These are phyloP conservation scores for Distichodus sexfasciatus DNA, from an alignment of 2,797 vertebrate genomes.

Conservation along the genomic window DNA sequence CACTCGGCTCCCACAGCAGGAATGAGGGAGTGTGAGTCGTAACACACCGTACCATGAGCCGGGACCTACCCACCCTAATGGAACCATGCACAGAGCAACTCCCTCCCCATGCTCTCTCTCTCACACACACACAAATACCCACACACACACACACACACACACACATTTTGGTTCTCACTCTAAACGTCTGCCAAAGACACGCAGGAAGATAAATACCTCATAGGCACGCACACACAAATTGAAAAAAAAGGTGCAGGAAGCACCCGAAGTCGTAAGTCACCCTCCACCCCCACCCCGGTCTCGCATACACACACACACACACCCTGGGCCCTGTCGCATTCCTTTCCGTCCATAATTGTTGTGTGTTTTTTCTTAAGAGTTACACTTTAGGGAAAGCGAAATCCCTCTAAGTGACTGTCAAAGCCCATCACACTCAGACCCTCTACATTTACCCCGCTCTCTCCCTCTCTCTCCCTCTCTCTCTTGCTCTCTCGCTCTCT, in stretches of 20 bases:
- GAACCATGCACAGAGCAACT: conserved; percentile 77
- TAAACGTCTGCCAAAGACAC: not conserved
- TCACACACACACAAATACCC: conserved; percentile 30
- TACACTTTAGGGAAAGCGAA: conserved; percentile 84
- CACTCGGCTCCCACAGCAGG: conserved; percentile 72
- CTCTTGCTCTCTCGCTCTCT: conserved; percentile 54
- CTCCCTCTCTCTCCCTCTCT: conserved; percentile 58
- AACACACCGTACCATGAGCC: conserved; percentile 96
- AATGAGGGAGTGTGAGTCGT: conserved; percentile 93
- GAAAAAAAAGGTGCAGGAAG: conserved; percentile 32
- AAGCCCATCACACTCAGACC: conserved; percentile 80
- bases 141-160: conserved; percentile 41
- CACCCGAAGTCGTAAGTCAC: not conserved
- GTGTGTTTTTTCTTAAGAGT: conserved; percentile 79
- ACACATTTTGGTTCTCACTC: not conserved
- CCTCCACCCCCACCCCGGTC: conserved; percentile 21
- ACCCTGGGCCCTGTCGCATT: conserved; percentile 84
- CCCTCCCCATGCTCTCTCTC: conserved; percentile 67
- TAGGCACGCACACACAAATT: conserved; percentile 26
- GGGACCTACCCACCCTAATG: conserved; percentile 82
- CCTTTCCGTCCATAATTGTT: conserved; percentile 87
- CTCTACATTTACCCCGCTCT: conserved; percentile 57
- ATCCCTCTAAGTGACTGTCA: conserved; percentile 90
- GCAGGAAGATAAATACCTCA: conserved; percentile 9
- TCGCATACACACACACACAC: conserved; percentile 40